Conservation (phyloP, 1,140 invertebrate species). For the Caenorhabditis brenneri region DNA sequence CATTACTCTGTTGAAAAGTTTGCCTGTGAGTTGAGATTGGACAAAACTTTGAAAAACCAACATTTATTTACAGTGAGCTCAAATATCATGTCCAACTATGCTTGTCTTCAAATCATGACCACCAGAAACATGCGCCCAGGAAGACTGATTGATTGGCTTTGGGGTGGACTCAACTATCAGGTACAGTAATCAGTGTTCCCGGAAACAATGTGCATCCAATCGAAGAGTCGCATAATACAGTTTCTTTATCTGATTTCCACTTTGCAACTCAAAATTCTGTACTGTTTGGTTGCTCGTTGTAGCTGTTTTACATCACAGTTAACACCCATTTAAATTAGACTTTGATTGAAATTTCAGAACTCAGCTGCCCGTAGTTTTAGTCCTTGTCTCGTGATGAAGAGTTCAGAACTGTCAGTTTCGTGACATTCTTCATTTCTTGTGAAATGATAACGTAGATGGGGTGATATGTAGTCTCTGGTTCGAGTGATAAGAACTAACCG, state of each 20-base stretch:
- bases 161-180: constrained; percentile 71
- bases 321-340: not conserved
- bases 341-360: not conserved
- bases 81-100: constrained; percentile 68
- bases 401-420: constrained; percentile 32
- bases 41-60: not conserved
- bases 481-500: not conserved
- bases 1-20: constrained; percentile 71
- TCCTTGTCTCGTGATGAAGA: not conserved
- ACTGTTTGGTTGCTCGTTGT: not conserved
- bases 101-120: constrained; percentile 70
- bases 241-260: not conserved
- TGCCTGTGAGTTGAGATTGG: constrained; percentile 55
- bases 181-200: not conserved
- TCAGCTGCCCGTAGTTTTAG: not conserved
- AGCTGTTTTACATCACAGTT: not conserved
- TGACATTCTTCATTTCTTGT: constrained; percentile 23
- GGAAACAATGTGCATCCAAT: no score
- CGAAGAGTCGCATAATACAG: no score
- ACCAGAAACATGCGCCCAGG: constrained; percentile 71
- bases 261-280: not conserved
- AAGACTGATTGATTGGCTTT: constrained; percentile 70
- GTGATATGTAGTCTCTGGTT: constrained; percentile 14
- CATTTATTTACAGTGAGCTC: constrained; percentile 62
- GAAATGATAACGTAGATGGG: constrained; percentile 15